Evolutionary conservation across 1,140 invertebrate genomes (phyloP).

Genomic region (Leptinotarsa lineolata): DNA sequence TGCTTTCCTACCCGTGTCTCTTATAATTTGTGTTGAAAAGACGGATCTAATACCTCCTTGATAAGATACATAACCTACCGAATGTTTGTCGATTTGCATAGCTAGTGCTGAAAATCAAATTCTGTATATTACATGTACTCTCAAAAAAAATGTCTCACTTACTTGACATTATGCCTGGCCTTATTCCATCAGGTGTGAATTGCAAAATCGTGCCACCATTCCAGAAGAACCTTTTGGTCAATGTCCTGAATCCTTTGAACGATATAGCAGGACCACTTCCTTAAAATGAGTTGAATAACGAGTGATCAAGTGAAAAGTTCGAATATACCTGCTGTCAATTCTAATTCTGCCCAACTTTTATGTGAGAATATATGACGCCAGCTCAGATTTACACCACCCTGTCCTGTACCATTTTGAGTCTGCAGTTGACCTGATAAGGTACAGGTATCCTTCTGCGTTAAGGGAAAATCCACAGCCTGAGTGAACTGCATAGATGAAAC

Average conservation of each 20-base stretch:
- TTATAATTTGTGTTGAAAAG: constrained; percentile 78
- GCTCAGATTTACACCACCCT: constrained; percentile 74
- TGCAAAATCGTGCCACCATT: constrained; percentile 74
- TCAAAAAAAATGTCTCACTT: constrained; percentile 49
- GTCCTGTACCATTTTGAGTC: constrained; percentile 85
- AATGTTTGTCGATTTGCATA: constrained; percentile 82
- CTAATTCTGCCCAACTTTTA: constrained; percentile 82
- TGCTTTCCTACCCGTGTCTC: constrained; percentile 66
- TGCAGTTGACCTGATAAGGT: constrained; percentile 79
- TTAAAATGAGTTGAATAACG: constrained; percentile 31
- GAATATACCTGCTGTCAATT: constrained; percentile 69
- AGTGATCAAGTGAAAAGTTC: background rate
- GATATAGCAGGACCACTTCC: constrained; percentile 74
- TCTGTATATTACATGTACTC: too few species aligned
- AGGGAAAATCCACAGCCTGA: constrained; percentile 91
- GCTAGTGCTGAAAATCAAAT: constrained; percentile 69
- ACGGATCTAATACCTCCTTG: constrained; percentile 73
- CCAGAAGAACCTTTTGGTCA: constrained; percentile 72
- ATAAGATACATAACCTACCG: constrained; percentile 85
- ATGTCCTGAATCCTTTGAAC: constrained; percentile 73
- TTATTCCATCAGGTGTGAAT: constrained; percentile 71
- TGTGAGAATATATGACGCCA: constrained; percentile 76
- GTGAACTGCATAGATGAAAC: constrained; percentile 88
- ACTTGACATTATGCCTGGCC: constrained; percentile 74
- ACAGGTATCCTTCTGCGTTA: constrained; percentile 82